phyloP scores from a whole-genome alignment of 2,797 vertebrate species.

The Pipistrellus nathusii region DNA sequence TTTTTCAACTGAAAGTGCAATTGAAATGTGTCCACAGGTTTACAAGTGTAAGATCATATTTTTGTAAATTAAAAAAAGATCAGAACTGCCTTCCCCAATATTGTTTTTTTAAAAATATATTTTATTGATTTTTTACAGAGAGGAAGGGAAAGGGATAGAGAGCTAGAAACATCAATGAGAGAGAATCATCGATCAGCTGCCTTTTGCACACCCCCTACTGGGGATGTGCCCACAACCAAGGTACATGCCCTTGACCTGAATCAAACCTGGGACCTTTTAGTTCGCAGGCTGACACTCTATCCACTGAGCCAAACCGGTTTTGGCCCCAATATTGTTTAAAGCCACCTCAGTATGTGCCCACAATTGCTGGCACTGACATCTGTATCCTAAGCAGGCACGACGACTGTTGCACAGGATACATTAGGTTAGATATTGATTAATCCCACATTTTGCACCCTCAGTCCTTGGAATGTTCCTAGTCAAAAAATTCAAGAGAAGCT shows the following conservation, averaged over 20 bases:
- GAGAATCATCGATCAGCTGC: no score
- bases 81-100: neutral
- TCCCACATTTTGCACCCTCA: neutral
- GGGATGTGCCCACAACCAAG: no score
- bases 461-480: neutral
- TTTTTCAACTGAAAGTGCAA: slow-evolving; percentile 18
- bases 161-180: no score
- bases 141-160: no score
- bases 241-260: no score
- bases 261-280: no score
- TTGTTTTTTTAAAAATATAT: neutral
- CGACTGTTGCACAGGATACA: no score
- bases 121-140: no score
- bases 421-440: neutral
- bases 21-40: neutral
- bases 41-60: neutral
- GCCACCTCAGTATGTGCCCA: neutral
- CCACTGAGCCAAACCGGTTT: no score
- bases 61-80: neutral
- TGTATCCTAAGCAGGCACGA: neutral
- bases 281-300: no score
- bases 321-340: neutral
- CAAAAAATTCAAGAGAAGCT: slow-evolving; percentile 12
- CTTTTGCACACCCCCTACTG: no score
- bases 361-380: neutral